These are phyloP conservation scores for Hirudo medicinalis DNA, from an alignment of 1,140 invertebrate species.

Conservation along the genomic window DNA sequence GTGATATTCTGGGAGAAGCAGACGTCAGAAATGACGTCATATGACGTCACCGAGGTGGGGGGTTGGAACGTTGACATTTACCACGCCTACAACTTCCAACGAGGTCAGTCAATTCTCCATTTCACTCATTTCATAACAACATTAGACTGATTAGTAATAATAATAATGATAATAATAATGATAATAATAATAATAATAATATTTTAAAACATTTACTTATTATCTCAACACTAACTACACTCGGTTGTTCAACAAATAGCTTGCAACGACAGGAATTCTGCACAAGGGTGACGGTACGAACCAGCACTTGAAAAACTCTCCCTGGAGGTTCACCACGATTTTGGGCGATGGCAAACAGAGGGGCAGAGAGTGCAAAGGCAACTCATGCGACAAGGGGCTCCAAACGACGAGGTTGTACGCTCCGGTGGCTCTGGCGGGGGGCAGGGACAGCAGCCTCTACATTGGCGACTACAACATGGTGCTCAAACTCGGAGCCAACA, in stretches of 20 bases:
- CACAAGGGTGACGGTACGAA: slow-evolving; percentile 95
- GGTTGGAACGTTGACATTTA: slow-evolving; percentile 95
- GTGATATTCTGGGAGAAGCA: slow-evolving; percentile 88
- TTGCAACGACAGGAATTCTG: slow-evolving; percentile 58
- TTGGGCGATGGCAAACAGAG: slow-evolving; percentile 83
- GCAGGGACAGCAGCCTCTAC: slow-evolving; percentile 81
- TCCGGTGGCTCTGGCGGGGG: slow-evolving; percentile 75
- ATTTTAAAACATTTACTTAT: too few species aligned
- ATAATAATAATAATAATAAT: too few species aligned
- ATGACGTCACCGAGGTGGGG: slow-evolving; percentile 91
- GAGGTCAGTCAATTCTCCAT: slow-evolving; percentile 47
- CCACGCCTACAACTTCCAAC: slow-evolving; percentile 91
- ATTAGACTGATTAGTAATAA: too few species aligned
- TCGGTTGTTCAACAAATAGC: slow-evolving; percentile 6
- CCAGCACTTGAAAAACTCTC: slow-evolving; percentile 85
- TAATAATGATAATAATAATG: too few species aligned
- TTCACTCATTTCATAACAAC: neutral
- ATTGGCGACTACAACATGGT: slow-evolving; percentile 92
- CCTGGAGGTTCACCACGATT: slow-evolving; percentile 70
- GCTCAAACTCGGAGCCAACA: slow-evolving; percentile 64
- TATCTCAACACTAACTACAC: neutral
- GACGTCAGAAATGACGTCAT: slow-evolving; percentile 81
- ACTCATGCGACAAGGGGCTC: slow-evolving; percentile 60
- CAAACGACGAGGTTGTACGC: slow-evolving; percentile 68
- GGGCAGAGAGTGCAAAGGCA: slow-evolving; percentile 51